Base-by-base conservation (phyloP, 2,888 invertebrate species). In the Athalia circularis region DNA sequence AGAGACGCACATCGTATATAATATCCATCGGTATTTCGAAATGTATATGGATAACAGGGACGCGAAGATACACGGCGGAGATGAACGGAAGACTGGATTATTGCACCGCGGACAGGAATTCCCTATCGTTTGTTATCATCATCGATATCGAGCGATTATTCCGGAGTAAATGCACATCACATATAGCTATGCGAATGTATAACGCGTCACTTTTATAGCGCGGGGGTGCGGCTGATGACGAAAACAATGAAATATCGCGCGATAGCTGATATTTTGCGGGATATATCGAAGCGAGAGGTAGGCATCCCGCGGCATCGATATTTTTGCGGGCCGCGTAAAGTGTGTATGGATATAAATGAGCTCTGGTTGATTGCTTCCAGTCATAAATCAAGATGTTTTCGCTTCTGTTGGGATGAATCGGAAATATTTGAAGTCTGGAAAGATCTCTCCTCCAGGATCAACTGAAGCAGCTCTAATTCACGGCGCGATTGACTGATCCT, bases 321-420 rank as follows among this genome's bases (percentile, higher is more conserved):
- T 72, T 50, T 7, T 47, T 50, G 74, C 62, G 75, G 72, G 52
- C 59, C 45, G 29, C 59, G 8, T 45, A 13, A n/a, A 72, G 72
- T 59, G 76, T 77, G 78, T 80, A 82, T 79, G 78, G 80, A 82
- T 81, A 81, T 80, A 81, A 81, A 81, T 79, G 81, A 81, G 80
- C 62, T 52, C 62, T 77, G 80, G 65, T 77, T 80, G 82, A 81
- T 81, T 80, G 82, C 80, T 65, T 77, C 72, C 68, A 68, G 74
- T 76, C 80, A 81, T 82, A 80, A 82, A 82, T 82, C 82, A 81
- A 81, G 81, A 81, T 81, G 81, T 81, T 81, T 79, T 78, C 77
- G 76, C 59, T 76, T 72, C 80, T 57, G 29, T 65, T 13, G 13
- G 59, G 43, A 61, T 9, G 11, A 29, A 15, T 4, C 52, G 47